A percentile compares a stretch with the other conserved stretches of the same genome.
Evolutionary conservation across 2,797 vertebrate species (phyloP).

Genomic region (Pterois miles): DNA sequence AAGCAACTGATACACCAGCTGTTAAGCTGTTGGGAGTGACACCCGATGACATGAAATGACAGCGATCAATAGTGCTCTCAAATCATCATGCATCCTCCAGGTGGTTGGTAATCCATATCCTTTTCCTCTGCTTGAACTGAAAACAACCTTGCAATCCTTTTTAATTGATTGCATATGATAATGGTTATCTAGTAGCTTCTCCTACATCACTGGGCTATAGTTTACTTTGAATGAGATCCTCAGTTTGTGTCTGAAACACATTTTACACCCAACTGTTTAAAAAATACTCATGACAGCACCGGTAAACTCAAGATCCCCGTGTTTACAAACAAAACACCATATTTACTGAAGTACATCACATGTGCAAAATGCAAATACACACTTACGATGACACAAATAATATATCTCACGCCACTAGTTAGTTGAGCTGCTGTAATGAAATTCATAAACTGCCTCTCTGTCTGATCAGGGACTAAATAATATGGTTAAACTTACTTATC

Average conservation of each 20-base stretch:
- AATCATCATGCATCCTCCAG: conserved; percentile 10
- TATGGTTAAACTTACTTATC: conserved; percentile 26
- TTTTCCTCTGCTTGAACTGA: not conserved
- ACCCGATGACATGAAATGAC: conserved; percentile 27
- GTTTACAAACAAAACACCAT: conserved; percentile 15
- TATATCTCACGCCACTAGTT: not conserved
- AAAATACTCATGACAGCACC: not conserved
- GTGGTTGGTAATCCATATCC: conserved; percentile 24
- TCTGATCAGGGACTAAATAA: conserved; percentile 9
- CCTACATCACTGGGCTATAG: not conserved
- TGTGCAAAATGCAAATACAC: not conserved
- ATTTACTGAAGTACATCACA: not conserved
- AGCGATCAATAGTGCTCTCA: conserved; percentile 43
- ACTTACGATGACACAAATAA: conserved; percentile 1
- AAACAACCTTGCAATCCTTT: not conserved
- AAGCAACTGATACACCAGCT: conserved; percentile 42
- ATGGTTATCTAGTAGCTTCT: not conserved
- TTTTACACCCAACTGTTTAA: not conserved
- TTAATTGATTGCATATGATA: conserved; percentile 6
- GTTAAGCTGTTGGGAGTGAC: conserved; percentile 10
- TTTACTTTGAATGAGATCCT: not conserved
- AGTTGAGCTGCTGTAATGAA: not conserved
- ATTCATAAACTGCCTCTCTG: not conserved
- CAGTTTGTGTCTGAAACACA: not conserved
- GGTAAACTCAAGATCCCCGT: not conserved